Conservation (phyloP, 1,140 invertebrate genomes). For the Scaptomyza hsui region DNA sequence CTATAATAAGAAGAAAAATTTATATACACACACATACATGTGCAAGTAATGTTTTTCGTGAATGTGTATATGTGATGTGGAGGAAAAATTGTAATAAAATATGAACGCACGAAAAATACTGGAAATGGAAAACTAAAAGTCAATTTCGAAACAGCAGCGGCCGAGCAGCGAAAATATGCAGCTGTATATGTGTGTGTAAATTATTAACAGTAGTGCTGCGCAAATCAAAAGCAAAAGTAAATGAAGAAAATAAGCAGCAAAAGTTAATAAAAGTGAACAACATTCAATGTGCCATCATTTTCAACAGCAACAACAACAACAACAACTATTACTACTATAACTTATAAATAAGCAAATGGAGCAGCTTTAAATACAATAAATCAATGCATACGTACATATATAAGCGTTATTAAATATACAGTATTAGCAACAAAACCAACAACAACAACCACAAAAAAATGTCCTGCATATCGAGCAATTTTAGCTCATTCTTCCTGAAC, state of each 20-base stretch:
- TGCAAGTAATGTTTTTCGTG: slow-evolving; percentile 54
- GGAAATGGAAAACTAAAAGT: slow-evolving; percentile 59
- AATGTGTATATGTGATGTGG: slow-evolving; percentile 55
- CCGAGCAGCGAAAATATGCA: slow-evolving; percentile 34
- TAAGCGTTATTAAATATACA: slow-evolving; percentile 48
- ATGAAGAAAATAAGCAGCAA: slow-evolving; percentile 24
- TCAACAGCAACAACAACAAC: slow-evolving; percentile 25
- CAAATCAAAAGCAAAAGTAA: slow-evolving; percentile 31
- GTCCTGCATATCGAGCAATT: slow-evolving; percentile 84
- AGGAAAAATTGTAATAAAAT: slow-evolving; percentile 82
- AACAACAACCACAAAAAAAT: slow-evolving; percentile 53
- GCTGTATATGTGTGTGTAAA: slow-evolving; percentile 48
- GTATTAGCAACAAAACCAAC: slow-evolving; percentile 62
- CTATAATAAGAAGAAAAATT: slow-evolving; percentile 82
- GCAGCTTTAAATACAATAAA: slow-evolving; percentile 54
- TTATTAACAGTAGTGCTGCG: slow-evolving; percentile 48
- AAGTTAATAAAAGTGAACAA: slow-evolving; percentile 34
- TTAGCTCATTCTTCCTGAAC: slow-evolving; percentile 83
- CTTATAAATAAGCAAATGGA: slow-evolving; percentile 45
- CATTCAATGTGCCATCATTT: slow-evolving; percentile 60
- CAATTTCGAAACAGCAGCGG: slow-evolving; percentile 57
- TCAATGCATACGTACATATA: slow-evolving; percentile 39
- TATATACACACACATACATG: slow-evolving; percentile 67
- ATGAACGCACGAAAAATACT: slow-evolving; percentile 70
- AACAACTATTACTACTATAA: slow-evolving; percentile 21